Evolutionary conservation across 2,888 invertebrate genomes (phyloP), one percentile per base, ranked within the genome.

Genomic region (Ochropacha duplaris): DNA sequence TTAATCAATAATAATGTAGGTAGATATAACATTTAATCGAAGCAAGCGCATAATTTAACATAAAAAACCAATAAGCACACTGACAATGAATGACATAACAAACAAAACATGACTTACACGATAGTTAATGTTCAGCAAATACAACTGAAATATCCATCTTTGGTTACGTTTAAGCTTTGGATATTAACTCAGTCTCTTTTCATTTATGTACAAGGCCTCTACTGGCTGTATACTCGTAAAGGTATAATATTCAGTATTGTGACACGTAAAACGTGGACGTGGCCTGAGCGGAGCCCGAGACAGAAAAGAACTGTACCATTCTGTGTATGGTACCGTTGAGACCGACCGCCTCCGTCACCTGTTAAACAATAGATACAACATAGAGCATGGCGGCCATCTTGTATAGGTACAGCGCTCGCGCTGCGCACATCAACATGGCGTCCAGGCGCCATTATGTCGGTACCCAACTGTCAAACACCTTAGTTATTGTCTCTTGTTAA

Each of bases 231-330:
- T 78, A 78, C 73, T 78, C 74, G 75, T 74, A 71, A 85, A 80
- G 69, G 74, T 76, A 76, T 77, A 79, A 81, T 80, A 72, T 75
- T 93, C 91, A 94, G 87, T 93, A 94, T 84, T 94, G 93, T 82
- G 94, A 94, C 84, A 94, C 94, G 90, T 94, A 94, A 94, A 94
- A 94, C 87, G 94, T 94, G 82, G 94, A 94, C 66, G 93, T 93
- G 92, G 94, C 94, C 87, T 94, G 93, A 82, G 94, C 87, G 79
- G 93, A 93, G 90, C 94, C 94, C 85, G 92, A 90, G 84, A 94
- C 91, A 81, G 94, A 94, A 94, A 94, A 94, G 93, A 94, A 94
- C 79, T 94, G 94, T 84, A 94, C 94, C 93, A 94, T 91, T 90
- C 94, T 92, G 92, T 94, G 93, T 84, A 94, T 93, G 88, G 93